These are phyloP conservation scores for Anabas testudineus DNA, from an alignment of 2,797 vertebrate genomes.

Conservation along the genomic window DNA sequence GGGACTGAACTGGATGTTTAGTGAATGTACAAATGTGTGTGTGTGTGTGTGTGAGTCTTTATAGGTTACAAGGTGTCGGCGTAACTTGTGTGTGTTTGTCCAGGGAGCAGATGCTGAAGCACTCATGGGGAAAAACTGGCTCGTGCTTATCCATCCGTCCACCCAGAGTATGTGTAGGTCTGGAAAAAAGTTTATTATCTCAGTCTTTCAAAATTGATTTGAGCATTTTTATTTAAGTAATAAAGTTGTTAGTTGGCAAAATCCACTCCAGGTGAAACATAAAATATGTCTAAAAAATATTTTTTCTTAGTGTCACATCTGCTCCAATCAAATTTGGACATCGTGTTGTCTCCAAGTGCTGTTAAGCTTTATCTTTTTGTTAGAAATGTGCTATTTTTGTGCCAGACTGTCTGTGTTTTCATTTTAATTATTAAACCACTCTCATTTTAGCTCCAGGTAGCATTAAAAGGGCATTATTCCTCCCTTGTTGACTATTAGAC, in stretches of 20 bases:
- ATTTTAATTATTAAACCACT: constrained; percentile 6
- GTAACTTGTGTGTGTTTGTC: constrained; percentile 16
- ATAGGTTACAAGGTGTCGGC: not conserved
- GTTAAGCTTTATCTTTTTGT: constrained; percentile 7
- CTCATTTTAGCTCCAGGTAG: constrained; percentile 31
- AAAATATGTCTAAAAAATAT: constrained; percentile 11
- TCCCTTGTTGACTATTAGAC: constrained; percentile 28
- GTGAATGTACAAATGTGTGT: constrained; percentile 21
- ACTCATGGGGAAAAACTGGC: constrained; percentile 35
- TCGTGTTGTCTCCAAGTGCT: not conserved
- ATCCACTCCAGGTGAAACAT: not conserved
- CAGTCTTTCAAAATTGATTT: not conserved
- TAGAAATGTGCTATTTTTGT: not conserved
- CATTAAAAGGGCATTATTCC: constrained; percentile 18
- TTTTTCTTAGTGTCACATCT: constrained; percentile 2
- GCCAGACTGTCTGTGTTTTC: constrained; percentile 7
- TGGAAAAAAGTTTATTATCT: not conserved
- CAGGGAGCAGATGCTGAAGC: constrained; percentile 48
- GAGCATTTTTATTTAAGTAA: not conserved
- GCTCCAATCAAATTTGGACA: constrained; percentile 14
- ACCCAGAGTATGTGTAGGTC: constrained; percentile 13
- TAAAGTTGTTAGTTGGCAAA: constrained; percentile 7
- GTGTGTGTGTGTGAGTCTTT: constrained; percentile 6
- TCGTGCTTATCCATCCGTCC: not conserved
- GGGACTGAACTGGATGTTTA: constrained; percentile 30